Percentiles rank a stretch among this genome's conserved stretches.
These are phyloP conservation scores for Oscheius sp. DNA, from an alignment of 2,888 invertebrate genomes.

Conservation along the genomic window DNA sequence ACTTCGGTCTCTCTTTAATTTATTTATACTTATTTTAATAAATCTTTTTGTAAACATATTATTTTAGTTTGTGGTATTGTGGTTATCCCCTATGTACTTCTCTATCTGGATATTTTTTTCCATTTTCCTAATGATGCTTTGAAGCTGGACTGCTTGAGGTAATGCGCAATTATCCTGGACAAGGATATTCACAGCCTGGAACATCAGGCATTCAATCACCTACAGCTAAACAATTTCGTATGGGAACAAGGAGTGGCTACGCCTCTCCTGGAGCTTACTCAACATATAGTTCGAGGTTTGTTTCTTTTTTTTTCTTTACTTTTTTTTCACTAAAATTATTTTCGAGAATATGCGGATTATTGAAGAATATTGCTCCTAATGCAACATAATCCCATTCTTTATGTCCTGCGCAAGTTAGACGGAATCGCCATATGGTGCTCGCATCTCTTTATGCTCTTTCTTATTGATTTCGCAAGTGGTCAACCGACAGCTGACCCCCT, in stretches of 20 bases:
- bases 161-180: constrained; percentile 28
- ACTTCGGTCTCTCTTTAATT: constrained; percentile 31
- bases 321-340: too few species aligned
- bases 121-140: background rate
- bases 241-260: constrained; percentile 63
- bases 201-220: constrained; percentile 51
- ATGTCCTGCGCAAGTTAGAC: background rate
- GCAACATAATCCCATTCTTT: background rate
- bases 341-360: background rate
- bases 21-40: constrained; percentile 25
- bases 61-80: background rate
- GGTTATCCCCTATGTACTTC: constrained; percentile 12
- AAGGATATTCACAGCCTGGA: constrained; percentile 47
- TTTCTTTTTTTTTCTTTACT: background rate
- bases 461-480: constrained; percentile 30
- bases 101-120: constrained; percentile 8
- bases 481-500: constrained; percentile 22
- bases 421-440: constrained; percentile 17
- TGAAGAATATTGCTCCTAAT: background rate
- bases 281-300: constrained; percentile 49
- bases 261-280: constrained; percentile 68
- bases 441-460: constrained; percentile 14
- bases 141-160: background rate
- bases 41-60: background rate
- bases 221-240: constrained; percentile 42